phyloP scores from a whole-genome alignment of 1,140 invertebrate genomes.

The Cepaea nemoralis region DNA sequence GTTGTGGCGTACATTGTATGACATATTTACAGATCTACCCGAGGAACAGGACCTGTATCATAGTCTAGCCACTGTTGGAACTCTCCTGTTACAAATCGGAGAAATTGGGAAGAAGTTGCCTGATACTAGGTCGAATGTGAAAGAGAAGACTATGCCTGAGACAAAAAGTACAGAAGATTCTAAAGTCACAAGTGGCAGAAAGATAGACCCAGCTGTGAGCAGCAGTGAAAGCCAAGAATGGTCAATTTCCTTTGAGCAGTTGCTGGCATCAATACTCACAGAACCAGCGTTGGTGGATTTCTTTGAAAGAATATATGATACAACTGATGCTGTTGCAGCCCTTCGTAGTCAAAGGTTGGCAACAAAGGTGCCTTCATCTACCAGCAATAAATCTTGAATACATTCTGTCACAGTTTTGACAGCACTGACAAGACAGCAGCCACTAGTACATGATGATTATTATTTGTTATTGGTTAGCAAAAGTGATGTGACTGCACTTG shows the following conservation, averaged over 20 bases:
- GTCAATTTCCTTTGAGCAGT: slow-evolving; percentile 91
- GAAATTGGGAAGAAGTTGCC: slow-evolving; percentile 82
- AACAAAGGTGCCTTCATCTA: slow-evolving; percentile 47
- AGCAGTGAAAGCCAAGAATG: slow-evolving; percentile 75
- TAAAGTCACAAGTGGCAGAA: neutral
- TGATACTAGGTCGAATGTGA: slow-evolving; percentile 45
- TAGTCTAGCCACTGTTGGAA: slow-evolving; percentile 81
- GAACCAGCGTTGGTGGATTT: slow-evolving; percentile 82
- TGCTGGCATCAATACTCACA: slow-evolving; percentile 85
- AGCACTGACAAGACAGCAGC: too few relatives aligned
- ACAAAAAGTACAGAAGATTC: slow-evolving; percentile 13
- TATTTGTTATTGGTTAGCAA: too few relatives aligned
- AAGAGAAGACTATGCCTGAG: neutral
- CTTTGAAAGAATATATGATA: slow-evolving; percentile 79
- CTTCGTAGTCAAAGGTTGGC: slow-evolving; percentile 65
- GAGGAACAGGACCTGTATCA: slow-evolving; percentile 82
- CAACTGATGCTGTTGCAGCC: slow-evolving; percentile 74
- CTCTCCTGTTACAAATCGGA: slow-evolving; percentile 86
- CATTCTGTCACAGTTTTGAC: neutral
- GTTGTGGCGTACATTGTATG: slow-evolving; percentile 88
- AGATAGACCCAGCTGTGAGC: neutral
- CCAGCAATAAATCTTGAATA: neutral
- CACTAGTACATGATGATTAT: too few relatives aligned
- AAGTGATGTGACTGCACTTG: too few relatives aligned
- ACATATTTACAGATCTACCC: slow-evolving; percentile 81